Base-by-base conservation (phyloP, 2,113 vertebrate species). In the Chaenogobius annularis region DNA sequence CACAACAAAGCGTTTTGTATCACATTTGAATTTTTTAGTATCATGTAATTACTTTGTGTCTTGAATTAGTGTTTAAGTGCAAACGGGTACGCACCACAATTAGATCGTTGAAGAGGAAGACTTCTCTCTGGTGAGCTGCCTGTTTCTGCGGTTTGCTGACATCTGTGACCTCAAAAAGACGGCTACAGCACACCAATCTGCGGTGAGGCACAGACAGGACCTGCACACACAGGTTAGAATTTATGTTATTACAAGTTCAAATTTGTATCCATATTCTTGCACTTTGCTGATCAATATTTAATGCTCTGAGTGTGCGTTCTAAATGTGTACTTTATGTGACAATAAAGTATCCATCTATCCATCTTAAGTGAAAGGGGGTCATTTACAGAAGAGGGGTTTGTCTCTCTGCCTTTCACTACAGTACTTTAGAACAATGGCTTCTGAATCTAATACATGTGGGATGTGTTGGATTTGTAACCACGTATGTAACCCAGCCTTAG, bases 21-120 rank as follows among this genome's bases (percentile, higher is more conserved):
- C 14, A 56, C 22, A 4, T 12, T 58, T 58, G 6, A 22, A 1
- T 26, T 14, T 58, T 58, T 10, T 46, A 46, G 12, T 46, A 46
- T 46, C 3, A 26, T 13, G 7, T 7, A 23, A 58, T 58, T 58
- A 58, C 55, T 55, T 55, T 11, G 10, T 22, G 10, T 22, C 47
- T 50, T 50, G 17, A 22, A 20, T 10, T 12, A 11, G 7, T 23
- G 17, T 66, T 20, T 58, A 43, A 0, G 0, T 13, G 46, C 6
- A 78, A 93, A 94, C 87, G 98, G 96, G 40, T 10, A 78, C 93
- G 94, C 88, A 99, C 98, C 95, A 99, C 96, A 59, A 99, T 94
- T 70, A 99, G 92, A 92, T 99, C 98, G 3, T 99, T 99, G 93
- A 99, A 99, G 79, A 99, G 96, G 88, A 99, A 99, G 82, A 99